phyloP scores from a whole-genome alignment of 2,888 invertebrate species.

The Clivina fossor region DNA sequence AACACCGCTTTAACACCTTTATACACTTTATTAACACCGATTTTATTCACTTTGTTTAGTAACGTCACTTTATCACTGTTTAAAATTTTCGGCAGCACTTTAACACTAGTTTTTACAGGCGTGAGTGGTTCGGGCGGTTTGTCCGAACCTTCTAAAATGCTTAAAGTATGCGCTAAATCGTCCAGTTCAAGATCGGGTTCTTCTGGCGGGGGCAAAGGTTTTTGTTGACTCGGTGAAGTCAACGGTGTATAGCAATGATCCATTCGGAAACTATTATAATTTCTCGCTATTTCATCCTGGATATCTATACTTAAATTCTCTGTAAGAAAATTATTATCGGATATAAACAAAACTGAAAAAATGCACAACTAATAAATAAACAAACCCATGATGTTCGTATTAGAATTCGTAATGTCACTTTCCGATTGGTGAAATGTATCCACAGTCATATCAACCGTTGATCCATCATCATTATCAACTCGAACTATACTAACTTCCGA shows the following conservation, averaged over 20 bases:
- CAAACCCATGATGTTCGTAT: conserved; percentile 23
- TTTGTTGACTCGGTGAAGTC: conserved; percentile 63
- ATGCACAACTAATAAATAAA: conserved; percentile 7
- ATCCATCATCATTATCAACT: conserved; percentile 24
- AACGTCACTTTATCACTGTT: conserved; percentile 22
- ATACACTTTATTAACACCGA: conserved; percentile 28
- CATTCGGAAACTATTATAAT: conserved; percentile 64
- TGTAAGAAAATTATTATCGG: conserved; percentile 28
- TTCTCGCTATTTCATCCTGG: conserved; percentile 54
- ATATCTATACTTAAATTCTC: conserved; percentile 51
- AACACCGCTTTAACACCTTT: conserved; percentile 29
- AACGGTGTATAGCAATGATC: conserved; percentile 81
- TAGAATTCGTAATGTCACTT: conserved; percentile 18
- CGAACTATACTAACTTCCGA: conserved; percentile 21
- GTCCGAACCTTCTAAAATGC: conserved; percentile 48
- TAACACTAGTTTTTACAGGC: conserved; percentile 8
- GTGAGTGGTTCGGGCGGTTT: conserved; percentile 18
- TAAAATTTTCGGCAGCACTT: conserved; percentile 35
- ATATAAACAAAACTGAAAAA: conserved; percentile 1
- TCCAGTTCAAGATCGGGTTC: conserved; percentile 44
- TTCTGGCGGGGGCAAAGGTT: conserved; percentile 38
- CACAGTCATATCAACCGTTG: conserved; percentile 28
- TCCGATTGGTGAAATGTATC: conserved; percentile 25
- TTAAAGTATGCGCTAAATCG: conserved; percentile 51
- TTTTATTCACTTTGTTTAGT: conserved; percentile 31